A percentile compares a stretch with the other conserved stretches of the same genome.
These are phyloP conservation scores for Seriola dumerili DNA, from an alignment of 2,113 vertebrate species.

Conservation along the genomic window DNA sequence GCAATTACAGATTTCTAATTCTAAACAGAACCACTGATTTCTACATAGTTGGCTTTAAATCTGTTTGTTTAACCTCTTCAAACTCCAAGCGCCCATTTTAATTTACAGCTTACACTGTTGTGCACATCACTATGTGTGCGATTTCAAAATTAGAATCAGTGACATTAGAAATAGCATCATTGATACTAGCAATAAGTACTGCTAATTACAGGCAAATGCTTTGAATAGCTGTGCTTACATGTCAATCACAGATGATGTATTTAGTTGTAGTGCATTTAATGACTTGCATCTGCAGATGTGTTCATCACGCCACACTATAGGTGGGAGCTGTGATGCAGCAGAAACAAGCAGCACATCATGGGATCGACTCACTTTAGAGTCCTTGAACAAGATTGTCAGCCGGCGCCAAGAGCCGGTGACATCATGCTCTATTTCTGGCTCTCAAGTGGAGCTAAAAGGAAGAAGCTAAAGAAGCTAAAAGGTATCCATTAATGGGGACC, in stretches of 20 bases:
- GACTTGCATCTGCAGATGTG: not conserved
- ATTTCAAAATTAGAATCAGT: not conserved
- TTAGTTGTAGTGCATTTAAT: not conserved
- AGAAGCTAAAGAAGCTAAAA: constrained; percentile 67
- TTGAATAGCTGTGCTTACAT: not conserved
- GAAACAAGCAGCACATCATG: constrained; percentile 25
- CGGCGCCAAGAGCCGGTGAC: constrained; percentile 72
- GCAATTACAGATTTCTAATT: no score
- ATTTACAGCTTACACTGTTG: not conserved
- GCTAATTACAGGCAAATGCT: constrained; percentile 1
- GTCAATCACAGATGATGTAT: not conserved
- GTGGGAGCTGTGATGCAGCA: constrained; percentile 22
- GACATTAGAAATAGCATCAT: not conserved
- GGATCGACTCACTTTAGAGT: constrained; percentile 54
- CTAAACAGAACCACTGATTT: no score
- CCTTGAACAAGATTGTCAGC: constrained; percentile 67
- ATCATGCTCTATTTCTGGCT: constrained; percentile 81
- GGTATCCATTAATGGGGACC: constrained; percentile 75
- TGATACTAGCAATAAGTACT: not conserved
- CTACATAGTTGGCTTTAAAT: no score
- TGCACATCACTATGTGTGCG: not conserved
- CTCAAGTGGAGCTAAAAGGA: constrained; percentile 63
- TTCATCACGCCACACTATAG: not conserved
- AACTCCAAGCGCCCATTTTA: no score
- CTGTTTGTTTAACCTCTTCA: no score